Evolutionary conservation across 1,140 invertebrate species (phyloP).

Genomic region (Halesus radiatus): DNA sequence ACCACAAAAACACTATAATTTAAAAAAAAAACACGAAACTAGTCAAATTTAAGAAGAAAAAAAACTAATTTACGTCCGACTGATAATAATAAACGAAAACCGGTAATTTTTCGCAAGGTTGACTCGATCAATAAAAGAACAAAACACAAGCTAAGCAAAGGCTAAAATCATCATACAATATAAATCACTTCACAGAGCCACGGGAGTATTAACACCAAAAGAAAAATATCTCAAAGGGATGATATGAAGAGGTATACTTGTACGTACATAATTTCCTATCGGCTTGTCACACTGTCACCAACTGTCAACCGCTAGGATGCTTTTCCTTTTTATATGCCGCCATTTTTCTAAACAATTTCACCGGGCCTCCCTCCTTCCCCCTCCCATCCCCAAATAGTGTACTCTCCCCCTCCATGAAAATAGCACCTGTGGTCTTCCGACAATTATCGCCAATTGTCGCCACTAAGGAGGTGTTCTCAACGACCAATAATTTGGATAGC

Average conservation of each 20-base stretch:
- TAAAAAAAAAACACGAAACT: too few species aligned
- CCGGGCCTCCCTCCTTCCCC: slow-evolving; percentile 1
- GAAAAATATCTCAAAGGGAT: background rate
- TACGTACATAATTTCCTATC: slow-evolving; percentile 19
- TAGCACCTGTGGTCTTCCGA: background rate
- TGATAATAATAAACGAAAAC: too few species aligned
- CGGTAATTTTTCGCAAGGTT: too few species aligned
- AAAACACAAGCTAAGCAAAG: too few species aligned
- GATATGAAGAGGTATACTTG: slow-evolving; percentile 17
- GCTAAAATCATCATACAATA: too few species aligned
- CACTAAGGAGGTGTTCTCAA: background rate
- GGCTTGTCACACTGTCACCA: slow-evolving; percentile 28
- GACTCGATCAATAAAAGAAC: too few species aligned
- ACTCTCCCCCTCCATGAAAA: background rate
- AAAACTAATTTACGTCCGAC: too few species aligned
- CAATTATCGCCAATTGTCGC: background rate
- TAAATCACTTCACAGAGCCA: too few species aligned
- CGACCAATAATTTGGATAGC: too few species aligned
- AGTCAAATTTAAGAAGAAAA: too few species aligned
- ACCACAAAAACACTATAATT: too few species aligned
- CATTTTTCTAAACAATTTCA: slow-evolving; percentile 22
- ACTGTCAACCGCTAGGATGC: background rate
- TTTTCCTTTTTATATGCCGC: slow-evolving; percentile 26
- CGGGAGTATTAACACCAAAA: too few species aligned
- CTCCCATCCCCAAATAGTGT: background rate